A percentile compares a stretch with the other conserved stretches of the same genome.
Evolutionary conservation across 1,140 invertebrate genomes (phyloP).

Genomic region (Macrosteles quadrilineatus): DNA sequence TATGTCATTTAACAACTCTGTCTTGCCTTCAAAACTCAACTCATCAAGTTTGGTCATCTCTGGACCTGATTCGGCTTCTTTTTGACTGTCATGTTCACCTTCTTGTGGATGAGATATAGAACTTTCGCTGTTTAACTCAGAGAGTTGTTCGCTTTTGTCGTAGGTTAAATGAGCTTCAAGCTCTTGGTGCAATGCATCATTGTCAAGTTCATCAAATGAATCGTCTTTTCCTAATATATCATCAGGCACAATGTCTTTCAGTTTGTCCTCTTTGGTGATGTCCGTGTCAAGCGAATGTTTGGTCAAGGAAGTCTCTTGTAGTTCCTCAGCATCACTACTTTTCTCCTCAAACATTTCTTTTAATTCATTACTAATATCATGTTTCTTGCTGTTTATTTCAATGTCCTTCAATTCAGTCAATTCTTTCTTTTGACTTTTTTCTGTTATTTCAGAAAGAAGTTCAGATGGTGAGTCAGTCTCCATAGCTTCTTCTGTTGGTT

Average conservation of each 20-base stretch:
- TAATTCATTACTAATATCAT: slow-evolving; percentile 21
- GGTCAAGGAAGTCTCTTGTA: background rate
- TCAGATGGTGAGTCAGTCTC: slow-evolving; percentile 6
- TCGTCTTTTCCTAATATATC: slow-evolving; percentile 8
- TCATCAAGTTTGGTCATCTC: slow-evolving; percentile 1
- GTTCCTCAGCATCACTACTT: slow-evolving; percentile 16
- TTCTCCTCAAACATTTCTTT: slow-evolving; percentile 23
- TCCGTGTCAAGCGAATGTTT: background rate
- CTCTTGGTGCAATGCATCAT: background rate
- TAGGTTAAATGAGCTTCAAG: background rate
- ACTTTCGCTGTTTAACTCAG: background rate
- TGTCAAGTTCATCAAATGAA: slow-evolving; percentile 6
- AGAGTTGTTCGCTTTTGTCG: slow-evolving; percentile 1
- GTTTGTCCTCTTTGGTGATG: slow-evolving; percentile 5
- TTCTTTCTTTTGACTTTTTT: background rate
- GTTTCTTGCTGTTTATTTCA: no score
- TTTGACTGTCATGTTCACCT: background rate
- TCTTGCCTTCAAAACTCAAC: slow-evolving; percentile 8
- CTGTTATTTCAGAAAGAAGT: background rate
- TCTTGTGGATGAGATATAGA: background rate
- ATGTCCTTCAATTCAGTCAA: slow-evolving; percentile 16
- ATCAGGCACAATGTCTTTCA: slow-evolving; percentile 10
- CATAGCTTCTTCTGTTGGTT: slow-evolving; percentile 10
- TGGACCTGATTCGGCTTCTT: background rate
- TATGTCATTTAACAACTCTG: background rate